Base-by-base conservation (phyloP, 2,113 vertebrate species). In the Oreochromis tanganicae region DNA sequence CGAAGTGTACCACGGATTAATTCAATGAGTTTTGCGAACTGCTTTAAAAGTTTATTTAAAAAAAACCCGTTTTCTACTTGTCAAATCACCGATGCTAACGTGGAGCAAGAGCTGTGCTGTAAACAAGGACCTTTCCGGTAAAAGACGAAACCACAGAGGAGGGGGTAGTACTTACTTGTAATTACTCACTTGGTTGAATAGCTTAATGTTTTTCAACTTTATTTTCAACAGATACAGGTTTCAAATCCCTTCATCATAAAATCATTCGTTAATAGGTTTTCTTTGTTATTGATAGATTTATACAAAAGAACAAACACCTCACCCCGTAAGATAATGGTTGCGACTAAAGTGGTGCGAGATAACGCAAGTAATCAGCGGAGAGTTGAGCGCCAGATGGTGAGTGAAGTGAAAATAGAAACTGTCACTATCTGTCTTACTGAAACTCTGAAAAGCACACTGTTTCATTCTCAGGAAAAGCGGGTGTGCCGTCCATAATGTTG, bases 81-180 rank as follows among this genome's bases (percentile, higher is more conserved):
- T 29, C 38, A 71, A 85, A 68, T 5, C 29, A 57, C 16, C 43
- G 19, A 87, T 12, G 89, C 93, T 95, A 94, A 83, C 83, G 78
- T 92, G 68, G n/a, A 91, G 61, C 85, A 7, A 83, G 61, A 14
- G 79, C 59, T 61, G 71, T 41, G 85, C 86, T 88, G 94, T 96
- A 96, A 97, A 97, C 95, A 96, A 83, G 17, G 75, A 81, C 71
- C 80, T 86, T 96, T 96, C 95, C 95, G 93, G 96, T 92, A 85
- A 82, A 41, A 21, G 95, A 89, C 83, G 12, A 87, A 89, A 91
- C 94, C 91, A 96, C 4, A 13, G 2, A 41, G 24, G 3, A 56
- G 36, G 61, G 68, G 17, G 3, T 5, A 1, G 2, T 3, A 12
- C 9, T 78, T 46, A 21, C 34, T 66, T n/a, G 3, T 78, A 56